These are phyloP conservation scores for Cheilosia grossa DNA, from an alignment of 2,888 invertebrate species.

Conservation along the genomic window DNA sequence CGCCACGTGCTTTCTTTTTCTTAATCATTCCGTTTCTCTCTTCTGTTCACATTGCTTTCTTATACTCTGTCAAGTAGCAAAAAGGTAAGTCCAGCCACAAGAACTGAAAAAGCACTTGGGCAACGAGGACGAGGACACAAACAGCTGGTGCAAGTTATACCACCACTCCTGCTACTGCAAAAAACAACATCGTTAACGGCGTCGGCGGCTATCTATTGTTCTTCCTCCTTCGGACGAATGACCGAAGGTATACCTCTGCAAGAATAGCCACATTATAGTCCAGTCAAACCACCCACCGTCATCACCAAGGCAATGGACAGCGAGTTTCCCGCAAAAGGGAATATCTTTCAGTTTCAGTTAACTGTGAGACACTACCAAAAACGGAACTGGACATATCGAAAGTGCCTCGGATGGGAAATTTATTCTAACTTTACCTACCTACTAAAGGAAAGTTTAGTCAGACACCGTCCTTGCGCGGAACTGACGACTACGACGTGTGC, in stretches of 20 bases:
- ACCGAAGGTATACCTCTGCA: conserved; percentile 67
- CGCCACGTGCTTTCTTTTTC: conserved; percentile 66
- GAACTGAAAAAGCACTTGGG: conserved; percentile 52
- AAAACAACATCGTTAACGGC: conserved; percentile 68
- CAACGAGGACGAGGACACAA: conserved; percentile 46
- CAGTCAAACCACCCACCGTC: conserved; percentile 36
- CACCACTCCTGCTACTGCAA: conserved; percentile 43
- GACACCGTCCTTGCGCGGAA: conserved; percentile 64
- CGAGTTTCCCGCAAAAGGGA: conserved; percentile 64
- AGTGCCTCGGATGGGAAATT: conserved; percentile 51
- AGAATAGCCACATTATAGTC: conserved; percentile 38
- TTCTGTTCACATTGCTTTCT: conserved; percentile 29
- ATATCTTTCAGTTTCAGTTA: conserved; percentile 76
- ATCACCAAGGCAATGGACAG: conserved; percentile 65
- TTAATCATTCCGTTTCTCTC: conserved; percentile 43
- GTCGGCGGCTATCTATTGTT: conserved; percentile 73
- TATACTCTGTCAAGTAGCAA: conserved; percentile 48
- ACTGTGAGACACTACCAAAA: conserved; percentile 76
- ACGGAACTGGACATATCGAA: conserved; percentile 75
- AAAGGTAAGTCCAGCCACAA: conserved; percentile 50
- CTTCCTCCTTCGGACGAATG: conserved; percentile 72
- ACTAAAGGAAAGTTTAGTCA: conserved; percentile 8
- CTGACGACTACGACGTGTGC: conserved; percentile 46
- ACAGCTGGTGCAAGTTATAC: conserved; percentile 57
- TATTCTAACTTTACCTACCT: not conserved